These are phyloP conservation scores for Leptopilina myrica DNA, from an alignment of 2,888 invertebrate genomes.

Conservation along the genomic window DNA sequence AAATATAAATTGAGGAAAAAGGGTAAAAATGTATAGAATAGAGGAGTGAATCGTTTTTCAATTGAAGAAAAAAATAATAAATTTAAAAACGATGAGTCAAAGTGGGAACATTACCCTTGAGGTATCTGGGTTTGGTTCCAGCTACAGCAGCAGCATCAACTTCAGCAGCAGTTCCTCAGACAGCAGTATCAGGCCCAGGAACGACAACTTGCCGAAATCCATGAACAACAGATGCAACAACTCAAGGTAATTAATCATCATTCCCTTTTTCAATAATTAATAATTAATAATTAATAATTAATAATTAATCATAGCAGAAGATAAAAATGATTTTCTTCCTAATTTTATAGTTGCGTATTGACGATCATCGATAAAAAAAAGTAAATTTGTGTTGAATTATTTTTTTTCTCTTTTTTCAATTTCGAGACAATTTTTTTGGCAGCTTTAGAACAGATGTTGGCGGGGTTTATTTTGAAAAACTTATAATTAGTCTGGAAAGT, in stretches of 20 bases:
- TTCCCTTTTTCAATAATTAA: too few relatives aligned
- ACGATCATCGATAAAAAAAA: too few relatives aligned
- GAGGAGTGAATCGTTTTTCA: neutral
- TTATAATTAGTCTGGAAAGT: constrained; percentile 20
- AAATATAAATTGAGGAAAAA: too few relatives aligned
- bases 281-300: too few relatives aligned
- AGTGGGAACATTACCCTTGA: constrained; percentile 68
- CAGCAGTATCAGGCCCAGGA: constrained; percentile 95
- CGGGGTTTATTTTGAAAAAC: constrained; percentile 12
- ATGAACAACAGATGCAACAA: constrained; percentile 93
- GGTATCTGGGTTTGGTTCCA: constrained; percentile 80
- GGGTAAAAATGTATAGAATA: too few relatives aligned
- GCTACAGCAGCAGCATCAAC: constrained; percentile 95
- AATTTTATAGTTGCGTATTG: too few relatives aligned
- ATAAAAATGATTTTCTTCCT: too few relatives aligned
- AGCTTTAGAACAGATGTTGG: constrained; percentile 9
- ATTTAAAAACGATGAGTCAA: constrained; percentile 11
- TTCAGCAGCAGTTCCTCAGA: constrained; percentile 93
- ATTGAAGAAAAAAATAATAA: neutral
- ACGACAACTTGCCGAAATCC: constrained; percentile 92
- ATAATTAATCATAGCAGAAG: too few relatives aligned
- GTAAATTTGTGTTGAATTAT: neutral
- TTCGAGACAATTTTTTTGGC: neutral
- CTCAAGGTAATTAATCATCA: constrained; percentile 82
- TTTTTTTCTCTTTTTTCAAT: neutral